Evolutionary conservation across 2,113 vertebrate genomes (phyloP).

Genomic region (Carlito syrichta): DNA sequence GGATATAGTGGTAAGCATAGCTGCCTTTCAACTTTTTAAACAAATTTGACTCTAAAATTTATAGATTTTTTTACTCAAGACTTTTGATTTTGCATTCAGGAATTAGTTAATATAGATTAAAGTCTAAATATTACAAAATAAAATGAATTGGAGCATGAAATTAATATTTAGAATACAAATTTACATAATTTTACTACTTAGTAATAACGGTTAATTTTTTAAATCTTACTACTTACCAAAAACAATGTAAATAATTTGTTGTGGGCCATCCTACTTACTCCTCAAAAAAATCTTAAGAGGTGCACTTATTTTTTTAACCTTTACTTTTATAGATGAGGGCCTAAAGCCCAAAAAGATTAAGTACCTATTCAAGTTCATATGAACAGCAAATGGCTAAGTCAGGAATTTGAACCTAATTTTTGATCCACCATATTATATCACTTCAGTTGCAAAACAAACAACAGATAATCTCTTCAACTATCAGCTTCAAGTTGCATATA

Average conservation of each 20-base stretch:
- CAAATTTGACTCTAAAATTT: constrained; percentile 46
- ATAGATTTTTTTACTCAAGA: neutral
- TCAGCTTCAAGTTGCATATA: neutral
- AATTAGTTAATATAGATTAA: neutral
- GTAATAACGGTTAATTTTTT: neutral
- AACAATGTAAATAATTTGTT: neutral
- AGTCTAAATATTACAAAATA: neutral
- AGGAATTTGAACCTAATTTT: neutral
- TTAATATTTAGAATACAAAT: neutral
- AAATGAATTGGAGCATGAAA: neutral
- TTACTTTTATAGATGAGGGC: neutral
- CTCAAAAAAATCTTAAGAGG: neutral
- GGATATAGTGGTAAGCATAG: no score
- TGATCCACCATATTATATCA: neutral
- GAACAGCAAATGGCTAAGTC: neutral
- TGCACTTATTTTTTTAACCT: neutral
- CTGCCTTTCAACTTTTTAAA: constrained; percentile 64
- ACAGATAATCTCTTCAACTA: neutral
- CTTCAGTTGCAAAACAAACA: neutral
- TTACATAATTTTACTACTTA: neutral
- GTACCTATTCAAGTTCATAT: neutral
- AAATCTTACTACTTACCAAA: neutral
- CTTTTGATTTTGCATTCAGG: neutral
- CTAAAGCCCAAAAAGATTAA: neutral
- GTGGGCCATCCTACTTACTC: neutral